Evolutionary conservation across 2,113 vertebrate species (phyloP).

Genomic region (Cheirogaleus medius): DNA sequence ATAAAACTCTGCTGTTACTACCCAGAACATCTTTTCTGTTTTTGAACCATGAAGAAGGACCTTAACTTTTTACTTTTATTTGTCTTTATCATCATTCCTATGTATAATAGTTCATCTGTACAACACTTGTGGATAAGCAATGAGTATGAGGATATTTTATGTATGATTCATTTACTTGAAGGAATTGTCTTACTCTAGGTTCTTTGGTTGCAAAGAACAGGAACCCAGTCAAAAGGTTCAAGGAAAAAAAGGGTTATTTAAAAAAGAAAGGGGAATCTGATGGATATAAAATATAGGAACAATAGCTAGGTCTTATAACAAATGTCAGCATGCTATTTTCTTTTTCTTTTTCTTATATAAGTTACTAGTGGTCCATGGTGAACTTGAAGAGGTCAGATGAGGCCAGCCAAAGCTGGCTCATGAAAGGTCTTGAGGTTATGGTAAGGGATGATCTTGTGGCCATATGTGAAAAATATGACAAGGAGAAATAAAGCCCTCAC

Average conservation of each 20-base stretch:
- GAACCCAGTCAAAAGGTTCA: not conserved
- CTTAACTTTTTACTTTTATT: not conserved
- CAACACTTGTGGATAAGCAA: not conserved
- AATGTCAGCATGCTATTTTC: not conserved
- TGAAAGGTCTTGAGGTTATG: not conserved
- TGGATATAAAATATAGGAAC: not conserved
- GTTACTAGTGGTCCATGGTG: not conserved
- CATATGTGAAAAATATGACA: not conserved
- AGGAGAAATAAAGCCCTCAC: not conserved
- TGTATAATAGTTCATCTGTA: not conserved
- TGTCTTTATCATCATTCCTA: not conserved
- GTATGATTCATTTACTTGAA: not conserved
- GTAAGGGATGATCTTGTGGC: not conserved
- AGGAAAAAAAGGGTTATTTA: not conserved
- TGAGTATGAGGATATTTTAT: not conserved
- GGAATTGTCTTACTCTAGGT: not conserved
- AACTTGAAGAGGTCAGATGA: not conserved
- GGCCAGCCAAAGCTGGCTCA: not conserved
- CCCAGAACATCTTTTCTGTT: not conserved
- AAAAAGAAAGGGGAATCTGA: not conserved
- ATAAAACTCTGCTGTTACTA: not conserved
- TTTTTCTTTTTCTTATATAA: not conserved
- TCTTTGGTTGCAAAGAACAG: constrained; percentile 2
- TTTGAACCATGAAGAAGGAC: not conserved
- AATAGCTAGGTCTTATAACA: not conserved